Evolutionary conservation across 2,113 vertebrate genomes (phyloP).

Genomic region (Syngnathus floridae): DNA sequence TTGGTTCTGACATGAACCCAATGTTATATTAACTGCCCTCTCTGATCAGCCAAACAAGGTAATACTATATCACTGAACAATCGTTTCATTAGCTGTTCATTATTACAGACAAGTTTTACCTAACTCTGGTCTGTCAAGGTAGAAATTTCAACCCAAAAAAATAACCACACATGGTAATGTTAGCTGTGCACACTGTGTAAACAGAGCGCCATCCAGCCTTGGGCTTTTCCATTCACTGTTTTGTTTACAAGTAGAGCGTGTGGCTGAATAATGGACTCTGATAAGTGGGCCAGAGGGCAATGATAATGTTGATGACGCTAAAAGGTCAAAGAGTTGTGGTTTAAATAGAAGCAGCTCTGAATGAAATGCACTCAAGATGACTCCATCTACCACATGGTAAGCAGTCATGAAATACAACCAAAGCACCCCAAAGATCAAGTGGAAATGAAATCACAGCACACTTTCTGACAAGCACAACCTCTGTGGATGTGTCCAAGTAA

Average conservation of each 20-base stretch:
- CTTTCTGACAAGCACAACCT: background rate
- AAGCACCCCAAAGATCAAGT: background rate
- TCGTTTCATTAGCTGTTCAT: too few relatives aligned
- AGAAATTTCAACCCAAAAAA: background rate
- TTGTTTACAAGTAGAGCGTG: background rate
- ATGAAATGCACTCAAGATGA: background rate
- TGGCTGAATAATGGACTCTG: conserved; percentile 2
- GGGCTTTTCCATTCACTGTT: conserved; percentile 3
- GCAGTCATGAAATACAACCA: background rate
- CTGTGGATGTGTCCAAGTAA: background rate
- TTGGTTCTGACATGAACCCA: background rate
- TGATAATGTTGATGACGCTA: conserved; percentile 14
- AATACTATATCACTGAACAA: too few relatives aligned
- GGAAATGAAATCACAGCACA: background rate
- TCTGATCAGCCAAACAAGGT: too few relatives aligned
- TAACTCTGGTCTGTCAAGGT: too few relatives aligned
- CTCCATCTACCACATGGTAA: conserved; percentile 39
- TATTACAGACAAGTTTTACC: too few relatives aligned
- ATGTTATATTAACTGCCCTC: background rate
- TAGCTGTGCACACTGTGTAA: background rate
- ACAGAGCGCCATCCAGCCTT: conserved; percentile 21
- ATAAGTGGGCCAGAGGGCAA: conserved; percentile 18
- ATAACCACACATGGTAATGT: background rate
- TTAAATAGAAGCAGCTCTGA: conserved; percentile 36
- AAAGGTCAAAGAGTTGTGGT: conserved; percentile 34